Base-by-base conservation (phyloP, 2,888 invertebrate genomes). In the Eurytoma californica region DNA sequence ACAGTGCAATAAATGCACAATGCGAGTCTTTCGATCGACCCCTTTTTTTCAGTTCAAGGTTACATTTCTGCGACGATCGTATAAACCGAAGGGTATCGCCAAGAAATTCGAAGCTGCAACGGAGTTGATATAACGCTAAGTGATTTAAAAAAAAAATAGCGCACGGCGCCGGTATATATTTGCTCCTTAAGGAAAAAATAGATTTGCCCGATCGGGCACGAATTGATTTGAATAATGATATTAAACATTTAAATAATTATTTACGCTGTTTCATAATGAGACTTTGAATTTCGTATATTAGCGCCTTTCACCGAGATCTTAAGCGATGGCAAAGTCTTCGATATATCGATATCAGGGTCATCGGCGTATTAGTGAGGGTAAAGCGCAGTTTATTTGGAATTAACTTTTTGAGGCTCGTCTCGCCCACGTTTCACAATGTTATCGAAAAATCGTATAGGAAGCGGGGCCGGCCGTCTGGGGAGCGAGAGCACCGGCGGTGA, bases 1-100 rank as follows among this genome's bases (percentile, higher is more conserved):
- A 72, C 28, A 49, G 66, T 57, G 39, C 51, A 12, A 4, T 47
- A 12, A 20, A 39, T n/a, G n/a, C n/a, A n/a, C 28, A 47, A 24
- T 13, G 65, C 70, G 58, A 72, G 55, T 68, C 69, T 79, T 57
- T 73, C 67, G 68, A 78, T 72, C 55, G 58, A 24, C 20, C 72
- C 72, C 60, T 58, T 24, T 39, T 47, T 72, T 77, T 39, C 58
- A 63, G 67, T 63, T 73, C 78, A 79, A 79, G 73, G 78, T 57
- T 65, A 55, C 18, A 51, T 51, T 73, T 69, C 53, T 77, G n/a
- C 24, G 60, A 65, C 66, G 72, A 72, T 9, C 39, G 39, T 39
- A 39, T 39, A 39, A 39, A 1, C 24, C 57, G 7, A 70, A 14
- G 14, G 24, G 16, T 69, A 69, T 9, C 1, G 57, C 14, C 16